Conservation (phyloP, 2,113 vertebrate genomes). For the Pavo muticus region DNA sequence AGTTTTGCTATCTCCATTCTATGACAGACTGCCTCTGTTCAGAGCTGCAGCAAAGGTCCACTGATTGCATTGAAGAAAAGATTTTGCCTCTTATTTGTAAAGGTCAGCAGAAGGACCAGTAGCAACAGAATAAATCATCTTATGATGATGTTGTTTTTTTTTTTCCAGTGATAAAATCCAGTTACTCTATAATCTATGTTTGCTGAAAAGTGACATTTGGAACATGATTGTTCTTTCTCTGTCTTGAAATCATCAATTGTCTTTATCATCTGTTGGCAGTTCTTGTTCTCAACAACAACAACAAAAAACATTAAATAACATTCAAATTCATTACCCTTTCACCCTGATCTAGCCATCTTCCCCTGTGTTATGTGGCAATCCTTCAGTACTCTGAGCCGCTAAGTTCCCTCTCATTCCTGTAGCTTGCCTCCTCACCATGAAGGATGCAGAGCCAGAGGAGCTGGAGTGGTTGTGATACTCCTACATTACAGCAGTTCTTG, state of each 20-base stretch:
- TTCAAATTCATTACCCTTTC: slow-evolving; percentile 4
- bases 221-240: background rate
- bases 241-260: slow-evolving; percentile 24
- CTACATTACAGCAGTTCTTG: background rate
- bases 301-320: background rate
- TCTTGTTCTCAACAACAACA: background rate
- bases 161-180: slow-evolving; percentile 9
- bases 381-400: background rate
- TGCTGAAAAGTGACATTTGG: slow-evolving; percentile 31
- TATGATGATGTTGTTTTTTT: background rate
- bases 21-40: background rate
- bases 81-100: slow-evolving; percentile 9
- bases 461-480: background rate
- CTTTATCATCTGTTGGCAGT: slow-evolving; percentile 6
- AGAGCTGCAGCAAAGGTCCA: background rate
- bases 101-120: slow-evolving; percentile 24
- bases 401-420: background rate
- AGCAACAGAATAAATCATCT: background rate
- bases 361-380: background rate
- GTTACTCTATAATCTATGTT: background rate
- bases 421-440: rapidly evolving
- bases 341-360: background rate
- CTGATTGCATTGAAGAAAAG: background rate
- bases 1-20: background rate
- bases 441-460: background rate